Evolutionary conservation across 2,797 vertebrate genomes (phyloP).

Genomic region (Florisuga fusca): DNA sequence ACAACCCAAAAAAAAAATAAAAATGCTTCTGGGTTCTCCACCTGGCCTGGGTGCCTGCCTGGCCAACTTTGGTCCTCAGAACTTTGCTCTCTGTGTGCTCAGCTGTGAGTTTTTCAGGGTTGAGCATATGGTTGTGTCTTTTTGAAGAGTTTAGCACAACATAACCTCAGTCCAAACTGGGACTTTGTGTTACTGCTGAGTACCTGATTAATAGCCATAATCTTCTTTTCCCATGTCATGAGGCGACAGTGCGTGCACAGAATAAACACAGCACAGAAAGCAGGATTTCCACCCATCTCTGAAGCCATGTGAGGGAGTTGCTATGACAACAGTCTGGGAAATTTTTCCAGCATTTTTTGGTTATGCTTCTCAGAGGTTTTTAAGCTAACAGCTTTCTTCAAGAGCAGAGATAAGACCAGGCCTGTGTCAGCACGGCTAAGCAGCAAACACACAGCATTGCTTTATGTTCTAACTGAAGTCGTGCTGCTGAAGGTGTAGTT

Average conservation of each 20-base stretch:
- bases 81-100: background rate
- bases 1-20: background rate
- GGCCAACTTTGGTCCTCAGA: background rate
- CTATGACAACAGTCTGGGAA: background rate
- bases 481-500: background rate
- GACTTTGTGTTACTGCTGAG: background rate
- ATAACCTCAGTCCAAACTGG: background rate
- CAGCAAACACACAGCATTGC: background rate
- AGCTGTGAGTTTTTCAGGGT: background rate
- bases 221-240: background rate
- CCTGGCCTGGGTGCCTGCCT: background rate
- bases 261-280: background rate
- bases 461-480: background rate
- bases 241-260: fast-evolving
- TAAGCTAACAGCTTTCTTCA: background rate
- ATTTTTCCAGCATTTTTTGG: background rate
- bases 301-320: background rate
- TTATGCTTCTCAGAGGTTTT: background rate
- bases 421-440: background rate
- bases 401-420: fast-evolving
- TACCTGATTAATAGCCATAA: background rate
- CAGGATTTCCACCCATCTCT: background rate
- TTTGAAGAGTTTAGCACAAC: background rate
- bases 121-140: background rate
- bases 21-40: background rate